Evolutionary conservation across 2,888 invertebrate species (phyloP), one percentile per base, ranked within the genome.

Genomic region (Microchrysa polita): DNA sequence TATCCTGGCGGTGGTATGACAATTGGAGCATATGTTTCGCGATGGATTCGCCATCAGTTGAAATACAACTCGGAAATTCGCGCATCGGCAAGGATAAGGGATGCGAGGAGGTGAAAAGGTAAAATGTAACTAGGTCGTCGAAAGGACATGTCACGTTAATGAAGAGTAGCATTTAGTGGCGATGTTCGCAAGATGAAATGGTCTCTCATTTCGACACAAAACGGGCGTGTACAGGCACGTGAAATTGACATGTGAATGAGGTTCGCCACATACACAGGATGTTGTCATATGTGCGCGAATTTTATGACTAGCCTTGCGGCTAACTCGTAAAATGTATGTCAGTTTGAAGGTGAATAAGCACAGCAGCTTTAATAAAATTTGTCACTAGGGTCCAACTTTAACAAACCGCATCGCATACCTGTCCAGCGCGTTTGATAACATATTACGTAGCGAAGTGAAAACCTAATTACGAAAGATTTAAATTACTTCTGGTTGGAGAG

Each of bases 11-110:
- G 16, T 48, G 48, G 48, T 5, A 22, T 22, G 22, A 23, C 48
- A 48, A 65, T 48, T 48, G 65, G 16, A 57, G 69, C 69, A 69
- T 57, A 69, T 69, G 69, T 69, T 69, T 57, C 69, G 40, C 69
- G 65, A 65, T 65, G 65, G 22, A 42, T 65, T 10, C 48, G 22
- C 48, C 42, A 34, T 55, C 20, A 20, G 69, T 27, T 42, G 42
- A 18, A 55, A 55, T 55, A 40, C 27, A 7, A 55, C 16, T 65
- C n/a, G n/a, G 55, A 42, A 69, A 27, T 18, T 5, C 42, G 53
- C n/a, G 48, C 27, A n/a, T 16, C n/a, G n/a, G 27, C 1, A 22
- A 67, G 23, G 16, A 53, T 14, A 1, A 48, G 12, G 12, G 48
- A 2, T 48, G 48, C 12, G 16, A 10, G 12, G 48, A 2, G 48